A percentile compares a stretch with the other conserved stretches of the same genome.
These are phyloP conservation scores for Scytalopus superciliaris DNA, from an alignment of 2,113 vertebrate genomes.

Conservation along the genomic window DNA sequence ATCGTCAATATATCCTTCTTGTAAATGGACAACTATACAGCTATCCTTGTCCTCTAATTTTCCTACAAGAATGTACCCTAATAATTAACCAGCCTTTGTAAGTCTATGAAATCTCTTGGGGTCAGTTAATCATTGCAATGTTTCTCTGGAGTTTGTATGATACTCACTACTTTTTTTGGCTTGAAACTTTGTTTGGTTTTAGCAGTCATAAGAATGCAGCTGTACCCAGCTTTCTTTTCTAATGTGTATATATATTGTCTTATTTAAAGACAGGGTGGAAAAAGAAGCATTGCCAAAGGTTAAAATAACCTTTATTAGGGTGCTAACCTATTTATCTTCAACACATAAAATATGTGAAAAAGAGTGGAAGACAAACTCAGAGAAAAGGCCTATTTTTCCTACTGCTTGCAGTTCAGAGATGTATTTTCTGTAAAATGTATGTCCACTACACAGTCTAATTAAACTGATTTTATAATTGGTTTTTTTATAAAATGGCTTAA, in stretches of 20 bases:
- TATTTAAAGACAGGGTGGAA: not conserved
- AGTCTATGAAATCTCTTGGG: not conserved
- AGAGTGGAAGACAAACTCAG: not conserved
- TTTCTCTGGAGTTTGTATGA: not conserved
- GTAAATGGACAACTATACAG: not conserved
- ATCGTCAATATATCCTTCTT: not conserved
- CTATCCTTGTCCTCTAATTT: not conserved
- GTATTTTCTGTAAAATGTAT: not conserved
- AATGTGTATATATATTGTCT: not conserved
- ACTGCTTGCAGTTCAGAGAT: not conserved
- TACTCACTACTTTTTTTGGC: not conserved
- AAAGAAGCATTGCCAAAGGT: slow-evolving; percentile 25
- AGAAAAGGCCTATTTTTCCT: not conserved
- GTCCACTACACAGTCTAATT: not conserved
- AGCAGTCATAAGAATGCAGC: not conserved
- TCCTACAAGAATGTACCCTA: not conserved
- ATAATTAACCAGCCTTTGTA: not conserved
- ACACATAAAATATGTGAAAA: slow-evolving; percentile 9
- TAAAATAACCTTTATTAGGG: slow-evolving; percentile 27
- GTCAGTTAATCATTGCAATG: not conserved
- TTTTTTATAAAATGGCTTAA: not conserved
- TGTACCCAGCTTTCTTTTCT: not conserved
- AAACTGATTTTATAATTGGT: not conserved
- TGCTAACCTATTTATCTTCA: slow-evolving; percentile 25
- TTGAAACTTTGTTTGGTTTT: not conserved